Conservation (phyloP, 2,113 vertebrate genomes). For the Fulmarus glacialis region DNA sequence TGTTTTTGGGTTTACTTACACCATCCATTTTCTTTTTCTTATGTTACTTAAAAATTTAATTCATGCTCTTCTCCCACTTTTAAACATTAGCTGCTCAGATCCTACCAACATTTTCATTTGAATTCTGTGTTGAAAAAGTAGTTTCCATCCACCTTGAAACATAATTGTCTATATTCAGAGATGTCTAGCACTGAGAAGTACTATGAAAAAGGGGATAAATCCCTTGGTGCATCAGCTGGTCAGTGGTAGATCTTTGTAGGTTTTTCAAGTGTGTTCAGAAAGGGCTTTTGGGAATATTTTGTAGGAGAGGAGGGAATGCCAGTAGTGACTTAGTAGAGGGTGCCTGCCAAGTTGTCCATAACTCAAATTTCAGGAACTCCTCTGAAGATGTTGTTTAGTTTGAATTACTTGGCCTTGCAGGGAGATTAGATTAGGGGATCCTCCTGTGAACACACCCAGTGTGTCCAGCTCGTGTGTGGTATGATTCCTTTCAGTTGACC, state of each 20-base stretch:
- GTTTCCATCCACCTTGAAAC: background rate
- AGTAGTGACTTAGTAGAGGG: background rate
- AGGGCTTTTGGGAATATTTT: background rate
- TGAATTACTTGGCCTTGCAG: background rate
- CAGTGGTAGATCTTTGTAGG: background rate
- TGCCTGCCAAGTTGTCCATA: background rate
- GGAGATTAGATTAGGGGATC: background rate
- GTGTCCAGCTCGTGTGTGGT: accelerated
- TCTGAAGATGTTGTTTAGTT: background rate
- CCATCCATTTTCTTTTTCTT: background rate
- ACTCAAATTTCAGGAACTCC: background rate
- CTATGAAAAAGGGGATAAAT: background rate
- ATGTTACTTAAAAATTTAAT: background rate
- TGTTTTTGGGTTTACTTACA: accelerated
- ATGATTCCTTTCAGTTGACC: background rate
- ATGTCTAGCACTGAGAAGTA: background rate
- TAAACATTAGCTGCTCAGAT: background rate
- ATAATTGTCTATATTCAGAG: background rate
- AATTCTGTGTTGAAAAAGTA: background rate
- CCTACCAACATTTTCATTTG: background rate
- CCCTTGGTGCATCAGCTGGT: background rate
- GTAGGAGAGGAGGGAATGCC: background rate
- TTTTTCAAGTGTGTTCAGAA: background rate
- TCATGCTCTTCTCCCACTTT: background rate
- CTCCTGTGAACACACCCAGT: background rate